Percentiles rank a stretch among this genome's conserved stretches.
Conservation (phyloP, 2,797 vertebrate genomes). For the Sitta carolinensis region DNA sequence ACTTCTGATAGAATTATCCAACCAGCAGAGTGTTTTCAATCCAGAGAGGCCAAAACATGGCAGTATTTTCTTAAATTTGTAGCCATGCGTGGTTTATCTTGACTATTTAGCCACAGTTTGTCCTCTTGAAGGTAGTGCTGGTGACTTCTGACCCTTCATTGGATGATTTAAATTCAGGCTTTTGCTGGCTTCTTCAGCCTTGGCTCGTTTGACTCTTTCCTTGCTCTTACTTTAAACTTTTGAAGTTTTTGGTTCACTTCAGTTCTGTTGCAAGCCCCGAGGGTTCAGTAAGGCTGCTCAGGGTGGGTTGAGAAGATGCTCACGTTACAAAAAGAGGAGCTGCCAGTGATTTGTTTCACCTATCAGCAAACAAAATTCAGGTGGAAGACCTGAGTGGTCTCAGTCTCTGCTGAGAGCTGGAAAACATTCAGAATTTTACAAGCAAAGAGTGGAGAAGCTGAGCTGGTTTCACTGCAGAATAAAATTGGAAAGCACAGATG, state of each 20-base stretch:
- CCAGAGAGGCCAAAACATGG: background rate
- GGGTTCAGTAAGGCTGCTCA: background rate
- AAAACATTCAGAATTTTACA: background rate
- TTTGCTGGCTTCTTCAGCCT: background rate
- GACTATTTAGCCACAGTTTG: background rate
- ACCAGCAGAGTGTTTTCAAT: background rate
- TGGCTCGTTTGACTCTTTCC: background rate
- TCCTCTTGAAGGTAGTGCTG: background rate
- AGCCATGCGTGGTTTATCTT: background rate
- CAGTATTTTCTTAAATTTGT: background rate
- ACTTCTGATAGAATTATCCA: background rate
- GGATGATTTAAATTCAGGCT: background rate
- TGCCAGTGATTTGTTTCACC: background rate
- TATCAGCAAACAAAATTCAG: background rate
- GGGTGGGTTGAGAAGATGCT: background rate
- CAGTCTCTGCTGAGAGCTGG: background rate
- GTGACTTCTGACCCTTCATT: background rate
- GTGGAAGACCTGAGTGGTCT: background rate
- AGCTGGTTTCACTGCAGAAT: background rate
- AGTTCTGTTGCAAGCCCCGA: background rate
- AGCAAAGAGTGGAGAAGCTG: background rate
- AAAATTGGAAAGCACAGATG: background rate
- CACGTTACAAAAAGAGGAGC: fast-evolving
- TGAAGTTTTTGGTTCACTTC: background rate
- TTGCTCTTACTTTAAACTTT: background rate